These are phyloP conservation scores for Telmatochromis brichardi DNA, from an alignment of 2,113 vertebrate species.

Conservation along the genomic window DNA sequence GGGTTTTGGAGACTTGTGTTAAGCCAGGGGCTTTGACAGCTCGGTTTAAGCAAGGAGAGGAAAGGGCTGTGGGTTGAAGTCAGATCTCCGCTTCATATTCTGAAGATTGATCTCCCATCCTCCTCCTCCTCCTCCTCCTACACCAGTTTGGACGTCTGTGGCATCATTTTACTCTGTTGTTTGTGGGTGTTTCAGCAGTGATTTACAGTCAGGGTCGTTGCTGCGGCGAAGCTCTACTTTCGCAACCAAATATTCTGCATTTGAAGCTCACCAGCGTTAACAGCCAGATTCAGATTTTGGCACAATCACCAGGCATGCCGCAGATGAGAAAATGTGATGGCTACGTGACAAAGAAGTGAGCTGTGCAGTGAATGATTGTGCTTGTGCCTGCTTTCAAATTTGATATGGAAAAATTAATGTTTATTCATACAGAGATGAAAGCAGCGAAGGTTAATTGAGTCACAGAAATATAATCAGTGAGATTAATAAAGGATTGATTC, in stretches of 20 bases:
- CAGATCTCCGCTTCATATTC: slow-evolving; percentile 49
- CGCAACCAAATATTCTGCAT: slow-evolving; percentile 7
- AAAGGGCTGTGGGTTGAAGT: slow-evolving; percentile 46
- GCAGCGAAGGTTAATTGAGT: neutral
- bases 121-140: slow-evolving; percentile 22
- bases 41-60: slow-evolving; percentile 42
- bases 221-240: neutral
- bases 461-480: neutral
- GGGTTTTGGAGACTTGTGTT: slow-evolving; percentile 37
- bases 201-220: slow-evolving; percentile 10
- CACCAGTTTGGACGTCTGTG: slow-evolving; percentile 32
- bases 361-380: neutral
- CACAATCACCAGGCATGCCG: neutral
- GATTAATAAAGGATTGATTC: neutral
- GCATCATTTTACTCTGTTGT: slow-evolving; percentile 29
- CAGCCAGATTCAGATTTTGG: neutral
- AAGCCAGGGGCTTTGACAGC: slow-evolving; percentile 51
- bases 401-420: neutral
- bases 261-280: neutral
- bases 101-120: slow-evolving; percentile 49
- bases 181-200: slow-evolving; percentile 27
- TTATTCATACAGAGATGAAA: neutral
- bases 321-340: neutral
- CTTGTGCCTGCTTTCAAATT: neutral
- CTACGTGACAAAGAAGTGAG: neutral